Evolutionary conservation across 1,140 invertebrate genomes (phyloP).

Genomic region (Atta texana): DNA sequence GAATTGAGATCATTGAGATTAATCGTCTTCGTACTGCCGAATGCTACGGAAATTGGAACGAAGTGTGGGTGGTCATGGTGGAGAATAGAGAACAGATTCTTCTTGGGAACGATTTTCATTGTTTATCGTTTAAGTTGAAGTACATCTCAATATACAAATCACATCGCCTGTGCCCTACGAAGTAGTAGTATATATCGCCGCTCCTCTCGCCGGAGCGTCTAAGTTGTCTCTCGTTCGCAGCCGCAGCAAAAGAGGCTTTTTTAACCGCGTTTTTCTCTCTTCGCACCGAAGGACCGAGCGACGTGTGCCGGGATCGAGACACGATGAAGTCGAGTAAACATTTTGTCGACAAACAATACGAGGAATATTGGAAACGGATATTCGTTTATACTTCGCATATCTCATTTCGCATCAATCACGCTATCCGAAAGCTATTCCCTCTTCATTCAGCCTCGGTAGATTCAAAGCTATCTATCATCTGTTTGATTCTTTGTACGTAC

Average conservation of each 20-base stretch:
- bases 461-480: not conserved
- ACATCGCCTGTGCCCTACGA: conserved; percentile 41
- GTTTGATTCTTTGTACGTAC: not conserved
- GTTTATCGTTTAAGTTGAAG: conserved; percentile 56
- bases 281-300: conserved; percentile 15
- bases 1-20: conserved; percentile 61
- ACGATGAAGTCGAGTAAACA: not conserved
- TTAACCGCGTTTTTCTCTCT: conserved; percentile 24
- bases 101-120: conserved; percentile 52
- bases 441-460: not conserved
- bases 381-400: conserved; percentile 18
- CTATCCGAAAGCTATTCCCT: not conserved
- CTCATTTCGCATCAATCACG: conserved; percentile 6
- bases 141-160: conserved; percentile 63
- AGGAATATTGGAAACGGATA: conserved; percentile 30
- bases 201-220: conserved; percentile 38
- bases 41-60: conserved; percentile 1
- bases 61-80: not conserved
- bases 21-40: conserved; percentile 33
- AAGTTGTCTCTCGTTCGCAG: conserved; percentile 31
- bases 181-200: conserved; percentile 49
- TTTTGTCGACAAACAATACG: not conserved
- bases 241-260: conserved; percentile 10
- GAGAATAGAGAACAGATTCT: not conserved
- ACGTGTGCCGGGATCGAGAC: not conserved